Base-by-base conservation (phyloP, 1,140 invertebrate species). In the Littorina saxatilis region DNA sequence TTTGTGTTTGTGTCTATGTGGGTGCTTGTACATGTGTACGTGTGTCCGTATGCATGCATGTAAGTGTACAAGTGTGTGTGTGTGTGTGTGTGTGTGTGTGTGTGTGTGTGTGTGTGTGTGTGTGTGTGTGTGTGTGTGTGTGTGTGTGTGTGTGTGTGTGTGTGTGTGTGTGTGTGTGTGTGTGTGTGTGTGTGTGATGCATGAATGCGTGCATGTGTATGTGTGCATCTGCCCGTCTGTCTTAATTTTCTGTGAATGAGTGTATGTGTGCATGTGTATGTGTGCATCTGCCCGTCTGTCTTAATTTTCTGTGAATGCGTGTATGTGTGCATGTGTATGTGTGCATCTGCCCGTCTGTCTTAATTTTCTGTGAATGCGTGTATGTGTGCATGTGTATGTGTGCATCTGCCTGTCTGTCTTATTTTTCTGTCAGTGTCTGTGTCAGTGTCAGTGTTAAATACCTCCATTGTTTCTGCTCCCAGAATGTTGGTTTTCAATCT, bases 61-160 rank as follows among this genome's bases (percentile, higher is more conserved):
- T n/a, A n/a, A n/a, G n/a, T 68, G 29, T 68, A 32, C 35, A 20
- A 5, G 63, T 32, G 40, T 74, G 72, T 47, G 23, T 50, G 37
- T 50, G 40, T 74, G 72, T 74, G 40, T 47, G 72, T 74, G 40
- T 74, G 72, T 74, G 40, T 74, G 72, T 74, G 40, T 74, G 72
- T 74, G 72, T 47, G 23, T 74, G 40, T 50, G 23, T 74, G 40
- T 29, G 40, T 74, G 40, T 50, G 29, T 74, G 40, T 50, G 47
- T 74, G 4, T 74, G 29, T 74, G 13, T 74, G 37, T 47, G 3
- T 29, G 23, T 50, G 20, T 17, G 32, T 52, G 40, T 35, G n/a
- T 40, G 37, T 43, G 37, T 40, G n/a, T 2, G 70, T n/a, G 32
- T 32, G 32, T 70, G 66, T 35, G 37, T 29, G 27, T n/a, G n/a